Evolutionary conservation across 1,140 invertebrate genomes (phyloP).

Genomic region (Ceratina calcarata): DNA sequence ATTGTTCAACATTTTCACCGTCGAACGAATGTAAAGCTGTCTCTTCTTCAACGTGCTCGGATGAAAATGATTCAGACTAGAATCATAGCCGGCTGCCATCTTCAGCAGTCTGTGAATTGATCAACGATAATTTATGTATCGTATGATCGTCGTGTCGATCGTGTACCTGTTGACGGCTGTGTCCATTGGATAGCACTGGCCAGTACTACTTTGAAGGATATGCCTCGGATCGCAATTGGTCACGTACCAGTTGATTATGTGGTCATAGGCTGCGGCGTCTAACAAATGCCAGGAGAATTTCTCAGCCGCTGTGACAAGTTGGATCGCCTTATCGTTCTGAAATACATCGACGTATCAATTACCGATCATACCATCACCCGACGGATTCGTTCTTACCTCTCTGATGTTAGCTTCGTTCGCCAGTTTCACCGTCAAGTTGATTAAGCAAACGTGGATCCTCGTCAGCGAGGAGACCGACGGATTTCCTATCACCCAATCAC

Average conservation of each 20-base stretch:
- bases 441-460: constrained; percentile 81
- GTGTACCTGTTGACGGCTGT: constrained; percentile 80
- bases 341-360: constrained; percentile 37
- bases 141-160: too few relatives aligned
- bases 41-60: constrained; percentile 82
- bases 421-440: constrained; percentile 86
- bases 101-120: constrained; percentile 81
- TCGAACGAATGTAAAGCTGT: constrained; percentile 83
- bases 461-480: too few relatives aligned
- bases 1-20: constrained; percentile 82
- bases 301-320: constrained; percentile 84
- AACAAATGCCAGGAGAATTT: constrained; percentile 86
- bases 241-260: constrained; percentile 88
- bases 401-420: constrained; percentile 87
- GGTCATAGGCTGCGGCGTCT: constrained; percentile 84
- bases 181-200: constrained; percentile 79
- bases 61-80: constrained; percentile 76
- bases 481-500: constrained; percentile 70
- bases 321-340: constrained; percentile 80
- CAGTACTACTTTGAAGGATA: constrained; percentile 81
- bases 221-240: constrained; percentile 88
- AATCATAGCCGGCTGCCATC: constrained; percentile 82
- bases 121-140: constrained; percentile 38
- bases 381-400: constrained; percentile 74
- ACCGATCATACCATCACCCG: not conserved